Evolutionary conservation across 2,888 invertebrate genomes (phyloP), one percentile per base, ranked within the genome.

Genomic region (Trichacis sp.): DNA sequence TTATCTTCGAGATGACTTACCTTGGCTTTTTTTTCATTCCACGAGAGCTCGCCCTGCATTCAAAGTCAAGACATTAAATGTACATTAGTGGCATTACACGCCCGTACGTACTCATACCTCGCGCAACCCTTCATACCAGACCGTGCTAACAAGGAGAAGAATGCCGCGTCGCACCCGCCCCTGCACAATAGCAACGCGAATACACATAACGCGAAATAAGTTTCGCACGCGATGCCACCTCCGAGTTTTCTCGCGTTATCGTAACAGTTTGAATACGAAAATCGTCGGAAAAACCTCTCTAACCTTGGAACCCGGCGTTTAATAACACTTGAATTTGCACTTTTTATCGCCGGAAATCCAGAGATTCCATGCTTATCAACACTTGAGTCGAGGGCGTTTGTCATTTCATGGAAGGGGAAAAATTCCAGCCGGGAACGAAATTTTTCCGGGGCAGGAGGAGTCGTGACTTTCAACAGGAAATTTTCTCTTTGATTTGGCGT

Each of bases 11-110:
- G 19, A 14, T n/a, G 49, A 49, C 49, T 63, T 54, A 51, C 57
- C 63, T 42, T 46, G 55, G 62, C 62, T 62, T 62, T 62, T 62
- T 58, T 66, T 59, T 67, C 67, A 67, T 67, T 67, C 62, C 56
- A 59, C 43, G 60, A 67, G 67, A 63, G 67, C 67, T 59, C 64
- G 63, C 61, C 70, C 67, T 68, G 78, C 75, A 79, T 82, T 81
- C 80, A 77, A 82, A 81, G 79, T 81, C 80, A 72, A 80, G 80
- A 81, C 81, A 81, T 82, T 82, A 82, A 82, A 81, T 79, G 77
- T 78, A 77, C 81, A 81, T 82, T 80, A 82, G 77, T 71, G 74
- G 67, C 66, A 67, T 67, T 67, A 67, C 66, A 67, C 66, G 62
- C 60, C 60, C 63, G 63, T 67, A 63, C 63, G 53, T 67, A 63